phyloP scores from a whole-genome alignment of 1,140 invertebrate genomes.

The Andricus grossulariae region DNA sequence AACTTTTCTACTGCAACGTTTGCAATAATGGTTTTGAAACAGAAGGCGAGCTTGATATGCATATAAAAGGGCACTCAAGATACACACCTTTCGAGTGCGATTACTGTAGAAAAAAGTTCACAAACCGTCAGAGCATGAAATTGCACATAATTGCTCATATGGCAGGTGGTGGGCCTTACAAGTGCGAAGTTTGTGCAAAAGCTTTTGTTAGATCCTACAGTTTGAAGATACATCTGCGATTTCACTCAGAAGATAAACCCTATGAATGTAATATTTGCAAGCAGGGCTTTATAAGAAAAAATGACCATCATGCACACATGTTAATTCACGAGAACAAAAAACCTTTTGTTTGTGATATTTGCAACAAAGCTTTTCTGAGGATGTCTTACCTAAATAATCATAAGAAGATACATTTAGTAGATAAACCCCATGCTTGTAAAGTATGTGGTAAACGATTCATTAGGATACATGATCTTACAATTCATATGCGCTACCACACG shows the following conservation, averaged over 20 bases:
- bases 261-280: conserved; percentile 5
- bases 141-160: background rate
- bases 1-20: conserved; percentile 1
- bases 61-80: background rate
- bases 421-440: background rate
- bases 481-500: background rate
- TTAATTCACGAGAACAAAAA: conserved; percentile 18
- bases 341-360: conserved; percentile 15
- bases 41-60: background rate
- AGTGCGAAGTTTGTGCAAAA: background rate
- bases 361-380: conserved; percentile 3
- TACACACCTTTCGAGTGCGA: background rate
- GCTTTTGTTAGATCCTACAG: background rate
- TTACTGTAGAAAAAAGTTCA: background rate
- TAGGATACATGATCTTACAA: background rate
- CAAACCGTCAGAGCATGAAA: background rate
- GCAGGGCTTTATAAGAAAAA: background rate
- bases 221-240: background rate
- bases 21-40: conserved; percentile 1
- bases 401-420: conserved; percentile 18
- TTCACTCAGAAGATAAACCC: background rate
- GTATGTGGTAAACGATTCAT: conserved; percentile 6
- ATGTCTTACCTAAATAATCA: conserved; percentile 2
- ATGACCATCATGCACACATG: background rate
- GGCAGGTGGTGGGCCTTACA: background rate